A percentile compares a stretch with the other conserved stretches of the same genome.
These are phyloP conservation scores for Tor tambroides DNA, from an alignment of 2,113 vertebrate species.

Conservation along the genomic window DNA sequence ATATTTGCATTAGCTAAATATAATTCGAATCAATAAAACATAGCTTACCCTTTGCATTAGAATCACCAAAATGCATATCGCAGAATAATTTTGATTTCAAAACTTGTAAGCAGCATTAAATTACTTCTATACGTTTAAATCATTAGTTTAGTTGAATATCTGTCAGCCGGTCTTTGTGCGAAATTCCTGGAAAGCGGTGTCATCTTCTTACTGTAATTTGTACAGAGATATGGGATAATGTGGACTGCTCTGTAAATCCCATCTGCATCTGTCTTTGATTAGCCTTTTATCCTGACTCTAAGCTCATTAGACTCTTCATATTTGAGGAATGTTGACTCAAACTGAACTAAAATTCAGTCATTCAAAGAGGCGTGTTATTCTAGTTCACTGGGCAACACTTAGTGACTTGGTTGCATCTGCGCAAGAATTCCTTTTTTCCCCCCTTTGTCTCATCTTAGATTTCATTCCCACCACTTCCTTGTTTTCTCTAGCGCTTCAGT, in stretches of 20 bases:
- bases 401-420: background rate
- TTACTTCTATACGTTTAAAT: background rate
- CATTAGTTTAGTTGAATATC: background rate
- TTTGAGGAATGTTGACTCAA: conserved; percentile 52
- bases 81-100: background rate
- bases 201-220: conserved; percentile 17
- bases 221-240: background rate
- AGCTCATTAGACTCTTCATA: conserved; percentile 49
- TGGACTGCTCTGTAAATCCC: conserved; percentile 14
- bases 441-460: background rate
- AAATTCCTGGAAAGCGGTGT: background rate
- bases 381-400: conserved; percentile 48
- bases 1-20: background rate
- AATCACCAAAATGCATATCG: background rate
- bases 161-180: background rate
- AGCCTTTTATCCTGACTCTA: conserved; percentile 56
- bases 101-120: background rate
- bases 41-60: background rate
- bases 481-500: background rate
- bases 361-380: background rate
- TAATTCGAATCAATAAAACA: background rate
- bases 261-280: conserved; percentile 64
- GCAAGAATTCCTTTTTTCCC: background rate
- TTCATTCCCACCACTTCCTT: background rate
- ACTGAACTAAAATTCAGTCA: background rate